Conservation (phyloP, 2,888 invertebrate genomes). For the Sthenelais limicola region DNA sequence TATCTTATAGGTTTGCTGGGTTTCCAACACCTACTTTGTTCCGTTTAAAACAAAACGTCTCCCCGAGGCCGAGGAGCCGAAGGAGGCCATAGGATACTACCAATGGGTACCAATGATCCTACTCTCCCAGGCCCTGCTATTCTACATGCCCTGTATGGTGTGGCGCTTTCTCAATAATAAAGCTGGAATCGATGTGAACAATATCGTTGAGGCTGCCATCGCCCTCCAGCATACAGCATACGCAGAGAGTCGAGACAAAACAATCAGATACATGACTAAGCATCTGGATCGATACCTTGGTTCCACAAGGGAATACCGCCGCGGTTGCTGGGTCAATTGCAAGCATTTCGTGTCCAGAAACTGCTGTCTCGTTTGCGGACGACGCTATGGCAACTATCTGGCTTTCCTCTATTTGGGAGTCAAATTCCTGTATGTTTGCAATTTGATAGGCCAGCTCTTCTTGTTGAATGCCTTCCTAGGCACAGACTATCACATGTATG, state of each 20-base stretch:
- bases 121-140: slow-evolving; percentile 74
- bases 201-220: slow-evolving; percentile 50
- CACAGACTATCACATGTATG: slow-evolving; percentile 58
- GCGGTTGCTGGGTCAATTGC: slow-evolving; percentile 65
- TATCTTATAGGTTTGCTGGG: slow-evolving; percentile 72
- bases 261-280: slow-evolving; percentile 71
- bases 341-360: slow-evolving; percentile 67
- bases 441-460: slow-evolving; percentile 73
- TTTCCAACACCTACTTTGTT: slow-evolving; percentile 74
- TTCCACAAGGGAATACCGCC: slow-evolving; percentile 69
- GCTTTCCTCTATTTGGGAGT: slow-evolving; percentile 72
- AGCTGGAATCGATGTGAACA: slow-evolving; percentile 61
- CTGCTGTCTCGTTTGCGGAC: slow-evolving; percentile 69
- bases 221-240: slow-evolving; percentile 48
- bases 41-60: slow-evolving; percentile 71
- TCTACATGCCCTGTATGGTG: slow-evolving; percentile 73
- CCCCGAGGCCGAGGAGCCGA: slow-evolving; percentile 68
- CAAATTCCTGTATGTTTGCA: slow-evolving; percentile 71
- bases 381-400: slow-evolving; percentile 73
- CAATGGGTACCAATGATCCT: slow-evolving; percentile 74
- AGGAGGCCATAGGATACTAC: slow-evolving; percentile 72
- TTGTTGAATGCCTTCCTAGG: slow-evolving; percentile 58
- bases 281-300: slow-evolving; percentile 73
- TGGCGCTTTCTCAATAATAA: slow-evolving; percentile 74
- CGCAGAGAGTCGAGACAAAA: slow-evolving; percentile 67